Conservation (phyloP, 2,113 vertebrate species). For the Bubo bubo region DNA sequence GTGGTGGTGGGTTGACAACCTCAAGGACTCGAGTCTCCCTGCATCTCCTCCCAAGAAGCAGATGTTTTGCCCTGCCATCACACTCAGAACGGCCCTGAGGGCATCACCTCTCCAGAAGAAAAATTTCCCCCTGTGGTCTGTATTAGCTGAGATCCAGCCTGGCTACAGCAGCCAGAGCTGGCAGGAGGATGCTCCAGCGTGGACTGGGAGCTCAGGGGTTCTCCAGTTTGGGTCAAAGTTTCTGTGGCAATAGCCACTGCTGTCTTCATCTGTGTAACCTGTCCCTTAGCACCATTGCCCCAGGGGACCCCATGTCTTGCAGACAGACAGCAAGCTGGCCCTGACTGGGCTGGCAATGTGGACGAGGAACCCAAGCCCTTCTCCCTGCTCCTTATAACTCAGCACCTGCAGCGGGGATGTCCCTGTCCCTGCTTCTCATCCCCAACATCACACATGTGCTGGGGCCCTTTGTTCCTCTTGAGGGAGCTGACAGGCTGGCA, state of each 20-base stretch:
- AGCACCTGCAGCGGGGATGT: neutral
- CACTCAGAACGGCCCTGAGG: neutral
- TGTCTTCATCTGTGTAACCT: rapidly evolving
- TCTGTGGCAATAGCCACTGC: neutral
- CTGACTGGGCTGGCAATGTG: neutral
- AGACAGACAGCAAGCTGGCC: neutral
- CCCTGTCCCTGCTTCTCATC: neutral
- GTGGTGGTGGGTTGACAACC: neutral
- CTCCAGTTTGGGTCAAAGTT: neutral
- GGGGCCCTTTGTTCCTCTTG: neutral
- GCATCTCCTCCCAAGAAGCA: rapidly evolving
- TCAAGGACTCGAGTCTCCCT: neutral
- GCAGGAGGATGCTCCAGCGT: neutral
- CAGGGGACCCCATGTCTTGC: no score
- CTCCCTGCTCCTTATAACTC: neutral
- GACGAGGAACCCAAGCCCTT: neutral
- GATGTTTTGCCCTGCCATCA: neutral
- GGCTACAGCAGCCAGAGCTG: neutral
- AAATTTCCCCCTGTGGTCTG: neutral
- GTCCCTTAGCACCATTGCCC: neutral
- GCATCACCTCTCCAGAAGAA: neutral
- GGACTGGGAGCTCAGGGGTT: neutral
- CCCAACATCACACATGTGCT: neutral
- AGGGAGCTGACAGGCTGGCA: neutral
- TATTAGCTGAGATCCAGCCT: neutral